Base-by-base conservation (phyloP, 2,888 invertebrate genomes). In the Spatulosminthurus flaviceps region DNA sequence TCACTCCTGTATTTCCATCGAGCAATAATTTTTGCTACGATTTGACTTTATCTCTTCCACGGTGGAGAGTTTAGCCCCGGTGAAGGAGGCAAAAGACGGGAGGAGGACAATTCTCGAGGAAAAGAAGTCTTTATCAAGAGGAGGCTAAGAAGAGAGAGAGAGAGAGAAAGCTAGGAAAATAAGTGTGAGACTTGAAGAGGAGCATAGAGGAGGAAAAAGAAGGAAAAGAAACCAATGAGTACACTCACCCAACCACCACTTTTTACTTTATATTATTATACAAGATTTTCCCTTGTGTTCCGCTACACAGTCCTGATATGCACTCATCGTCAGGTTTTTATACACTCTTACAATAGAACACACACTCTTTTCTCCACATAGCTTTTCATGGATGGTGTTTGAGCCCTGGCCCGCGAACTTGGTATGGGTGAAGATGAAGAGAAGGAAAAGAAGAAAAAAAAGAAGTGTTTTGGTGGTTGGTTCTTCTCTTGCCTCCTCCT, bases 1-100 rank as follows among this genome's bases (percentile, higher is more conserved):
- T 21, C 22, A 28, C 28, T 34, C 0, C 9, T 34, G 70, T 70
- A 81, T 82, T 82, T 82, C 81, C 83, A 81, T 83, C 79, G 81
- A 82, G 84, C 82, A 83, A 84, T 84, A 84, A 84, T 84, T 84
- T 84, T 82, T 81, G 82, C 81, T 83, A 80, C 82, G 85, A 85
- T 85, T 85, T 85, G 85, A 85, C 85, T 85, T 85, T 85, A 85
- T 85, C 85, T 84, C 69, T 76, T 75, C 61, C 77, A 77, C 77
- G 77, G 77, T 42, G 21, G 43, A 76, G 77, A 77, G 77, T 77
- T 77, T 77, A 77, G 71, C 77, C 70, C 51, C 70, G 74, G 43
- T 69, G 74, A 71, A 73, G 71, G 74, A 73, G n/a, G 74, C 28
- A 64, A 64, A 43, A 26, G 71, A 60, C 64, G 72, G 71, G 72